Evolutionary conservation across 2,113 vertebrate species (phyloP).

Genomic region (Scomber scombrus): DNA sequence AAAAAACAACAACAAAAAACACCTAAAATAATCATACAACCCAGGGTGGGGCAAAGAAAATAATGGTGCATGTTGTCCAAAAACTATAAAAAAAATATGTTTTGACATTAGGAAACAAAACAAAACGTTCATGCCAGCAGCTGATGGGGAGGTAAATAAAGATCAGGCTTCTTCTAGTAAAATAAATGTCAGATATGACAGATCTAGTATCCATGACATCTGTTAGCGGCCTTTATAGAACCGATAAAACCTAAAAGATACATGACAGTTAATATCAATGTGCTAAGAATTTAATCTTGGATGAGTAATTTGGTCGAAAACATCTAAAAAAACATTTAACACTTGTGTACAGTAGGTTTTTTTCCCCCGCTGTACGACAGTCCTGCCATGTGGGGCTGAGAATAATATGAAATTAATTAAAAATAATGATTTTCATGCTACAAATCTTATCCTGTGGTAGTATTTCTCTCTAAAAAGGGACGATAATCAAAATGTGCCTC

Average conservation of each 20-base stretch:
- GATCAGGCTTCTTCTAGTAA: conserved; percentile 20
- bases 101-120: conserved; percentile 39
- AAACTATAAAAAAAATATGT: conserved; percentile 27
- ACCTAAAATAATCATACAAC: conserved; percentile 53
- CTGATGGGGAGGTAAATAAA: conserved; percentile 53
- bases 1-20: conserved; percentile 40
- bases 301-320: conserved; percentile 38
- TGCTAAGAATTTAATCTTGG: conserved; percentile 25
- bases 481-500: neutral
- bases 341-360: conserved; percentile 14
- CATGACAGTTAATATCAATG: conserved; percentile 30
- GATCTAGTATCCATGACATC: conserved; percentile 4
- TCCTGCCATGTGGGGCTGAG: neutral
- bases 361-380: neutral
- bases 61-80: conserved; percentile 45
- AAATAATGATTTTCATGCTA: neutral
- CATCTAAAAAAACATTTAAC: conserved; percentile 47
- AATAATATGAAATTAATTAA: conserved; percentile 10
- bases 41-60: conserved; percentile 57
- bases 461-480: neutral
- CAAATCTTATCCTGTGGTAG: neutral
- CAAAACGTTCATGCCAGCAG: conserved; percentile 57
- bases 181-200: conserved; percentile 45
- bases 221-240: conserved; percentile 19
- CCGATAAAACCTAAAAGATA: conserved; percentile 30